These are phyloP conservation scores for Busseola fusca DNA, from an alignment of 2,888 invertebrate genomes.

Conservation along the genomic window DNA sequence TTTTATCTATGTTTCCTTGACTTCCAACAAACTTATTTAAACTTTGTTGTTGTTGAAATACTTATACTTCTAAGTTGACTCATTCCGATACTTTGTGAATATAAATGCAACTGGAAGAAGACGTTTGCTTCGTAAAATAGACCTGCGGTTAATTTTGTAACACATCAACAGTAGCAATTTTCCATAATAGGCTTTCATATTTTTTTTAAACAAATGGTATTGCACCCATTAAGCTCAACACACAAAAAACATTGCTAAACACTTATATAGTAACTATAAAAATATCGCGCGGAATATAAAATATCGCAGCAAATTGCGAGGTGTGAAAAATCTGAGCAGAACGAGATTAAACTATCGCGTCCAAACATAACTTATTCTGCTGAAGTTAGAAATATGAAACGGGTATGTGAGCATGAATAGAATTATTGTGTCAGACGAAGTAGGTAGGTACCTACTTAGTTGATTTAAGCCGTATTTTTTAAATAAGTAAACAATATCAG, in stretches of 20 bases:
- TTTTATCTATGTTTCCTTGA: conserved; percentile 62
- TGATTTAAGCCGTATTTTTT: conserved; percentile 13
- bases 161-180: no score
- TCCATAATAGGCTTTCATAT: no score
- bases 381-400: conserved; percentile 36
- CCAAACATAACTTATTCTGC: conserved; percentile 51
- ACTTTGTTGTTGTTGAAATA: conserved; percentile 60
- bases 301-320: conserved; percentile 30
- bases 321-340: conserved; percentile 50
- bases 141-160: background rate
- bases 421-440: conserved; percentile 18
- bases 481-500: background rate
- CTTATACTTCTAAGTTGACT: conserved; percentile 58
- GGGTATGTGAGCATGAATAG: conserved; percentile 29
- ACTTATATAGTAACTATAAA: background rate
- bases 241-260: background rate
- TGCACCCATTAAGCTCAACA: background rate
- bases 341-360: conserved; percentile 55
- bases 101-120: conserved; percentile 37
- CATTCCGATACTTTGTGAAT: conserved; percentile 52
- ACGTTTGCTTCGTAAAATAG: background rate
- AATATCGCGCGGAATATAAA: conserved; percentile 28
- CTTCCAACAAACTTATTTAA: conserved; percentile 58
- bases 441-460: background rate
- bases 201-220: background rate